Evolutionary conservation across 2,797 vertebrate species (phyloP).

Genomic region (Notolepis coatsorum): DNA sequence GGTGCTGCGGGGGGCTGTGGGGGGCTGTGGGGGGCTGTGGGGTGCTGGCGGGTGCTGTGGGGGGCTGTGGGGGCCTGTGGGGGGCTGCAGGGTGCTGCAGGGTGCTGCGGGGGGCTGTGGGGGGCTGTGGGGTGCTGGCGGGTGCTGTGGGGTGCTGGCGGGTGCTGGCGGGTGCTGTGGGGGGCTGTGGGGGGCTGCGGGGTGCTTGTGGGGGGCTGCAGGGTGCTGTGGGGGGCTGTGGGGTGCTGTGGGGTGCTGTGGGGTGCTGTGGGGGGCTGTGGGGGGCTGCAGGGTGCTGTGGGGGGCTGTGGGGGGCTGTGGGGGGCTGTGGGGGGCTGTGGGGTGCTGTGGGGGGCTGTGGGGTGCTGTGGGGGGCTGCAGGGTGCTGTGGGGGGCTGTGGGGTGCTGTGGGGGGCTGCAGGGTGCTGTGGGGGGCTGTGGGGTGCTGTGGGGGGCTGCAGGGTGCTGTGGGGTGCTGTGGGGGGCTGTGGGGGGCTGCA

Average conservation of each 20-base stretch:
- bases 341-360: conserved; percentile 35
- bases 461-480: no score
- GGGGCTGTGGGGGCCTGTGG: conserved; percentile 31
- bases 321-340: conserved; percentile 32
- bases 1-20: conserved; percentile 30
- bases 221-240: conserved; percentile 28
- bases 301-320: conserved; percentile 33
- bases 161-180: no score
- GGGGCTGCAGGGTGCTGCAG: conserved; percentile 27
- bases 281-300: conserved; percentile 21
- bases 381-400: no score
- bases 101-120: conserved; percentile 28
- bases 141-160: no score
- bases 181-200: conserved; percentile 33
- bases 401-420: conserved; percentile 33
- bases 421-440: conserved; percentile 31
- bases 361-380: no score
- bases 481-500: conserved; percentile 33
- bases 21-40: conserved; percentile 35
- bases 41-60: conserved; percentile 36
- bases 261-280: conserved; percentile 34
- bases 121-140: conserved; percentile 33
- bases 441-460: no score
- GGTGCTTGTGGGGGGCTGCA: conserved; percentile 27
- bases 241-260: conserved; percentile 35